Conservation (phyloP, 1,140 invertebrate genomes). For the Leptopilina clavipes region DNA sequence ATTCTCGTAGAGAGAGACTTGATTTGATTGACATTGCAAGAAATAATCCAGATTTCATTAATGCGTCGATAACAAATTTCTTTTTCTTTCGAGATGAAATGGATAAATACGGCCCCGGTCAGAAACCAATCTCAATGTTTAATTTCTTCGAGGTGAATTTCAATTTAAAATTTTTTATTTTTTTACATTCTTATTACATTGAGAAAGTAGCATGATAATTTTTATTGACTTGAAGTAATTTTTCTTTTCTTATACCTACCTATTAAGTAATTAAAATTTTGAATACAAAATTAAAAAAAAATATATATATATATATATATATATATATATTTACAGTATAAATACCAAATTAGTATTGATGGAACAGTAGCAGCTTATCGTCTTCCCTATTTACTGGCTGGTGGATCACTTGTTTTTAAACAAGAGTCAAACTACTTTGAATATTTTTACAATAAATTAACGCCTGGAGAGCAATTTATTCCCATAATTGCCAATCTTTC, state of each 20-base stretch:
- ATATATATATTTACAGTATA: conserved; percentile 91
- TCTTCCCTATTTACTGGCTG: conserved; percentile 92
- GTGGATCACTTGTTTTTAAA: conserved; percentile 92
- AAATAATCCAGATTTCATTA: conserved; percentile 87
- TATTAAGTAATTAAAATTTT: no score
- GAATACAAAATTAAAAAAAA: no score
- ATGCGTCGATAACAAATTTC: conserved; percentile 96
- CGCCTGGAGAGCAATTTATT: conserved; percentile 88
- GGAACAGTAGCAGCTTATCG: conserved; percentile 97
- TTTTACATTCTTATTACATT: no score
- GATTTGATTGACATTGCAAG: conserved; percentile 87
- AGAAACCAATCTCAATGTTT: conserved; percentile 91
- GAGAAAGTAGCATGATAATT: no score
- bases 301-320: no score
- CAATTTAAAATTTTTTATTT: conserved; percentile 37
- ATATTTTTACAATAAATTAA: conserved; percentile 90
- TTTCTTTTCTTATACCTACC: no score
- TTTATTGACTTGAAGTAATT: conserved; percentile 42
- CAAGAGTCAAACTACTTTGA: conserved; percentile 96
- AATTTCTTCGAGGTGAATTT: conserved; percentile 92
- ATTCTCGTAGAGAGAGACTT: conserved; percentile 89
- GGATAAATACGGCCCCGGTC: conserved; percentile 88
- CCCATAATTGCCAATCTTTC: conserved; percentile 87
- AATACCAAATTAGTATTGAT: conserved; percentile 96
- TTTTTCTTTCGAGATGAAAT: conserved; percentile 95